These are phyloP conservation scores for Anabas testudineus DNA, from an alignment of 2,797 vertebrate genomes.

Conservation along the genomic window DNA sequence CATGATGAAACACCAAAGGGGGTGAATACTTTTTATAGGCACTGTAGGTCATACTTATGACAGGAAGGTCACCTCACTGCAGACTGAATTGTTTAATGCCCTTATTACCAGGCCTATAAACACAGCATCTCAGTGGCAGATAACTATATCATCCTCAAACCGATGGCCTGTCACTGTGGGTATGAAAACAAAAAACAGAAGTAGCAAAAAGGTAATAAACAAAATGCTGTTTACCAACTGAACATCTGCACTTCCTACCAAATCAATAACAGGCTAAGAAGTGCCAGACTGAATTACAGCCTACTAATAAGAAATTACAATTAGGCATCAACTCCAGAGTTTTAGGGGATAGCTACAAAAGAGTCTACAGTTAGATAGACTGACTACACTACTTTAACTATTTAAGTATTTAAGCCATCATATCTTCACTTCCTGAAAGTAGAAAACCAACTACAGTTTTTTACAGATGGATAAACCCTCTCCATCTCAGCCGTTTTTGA, in stretches of 20 bases:
- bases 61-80: conserved; percentile 56
- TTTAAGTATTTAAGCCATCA: too few species aligned
- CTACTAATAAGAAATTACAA: conserved; percentile 36
- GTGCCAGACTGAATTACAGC: conserved; percentile 2
- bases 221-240: conserved; percentile 14
- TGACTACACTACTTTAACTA: too few species aligned
- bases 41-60: conserved; percentile 47
- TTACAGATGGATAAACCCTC: conserved; percentile 15
- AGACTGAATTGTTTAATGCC: conserved; percentile 69
- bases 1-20: too few species aligned
- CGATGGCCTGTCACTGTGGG: conserved; percentile 56
- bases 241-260: conserved; percentile 19
- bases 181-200: conserved; percentile 37
- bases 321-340: too few species aligned
- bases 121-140: conserved; percentile 42
- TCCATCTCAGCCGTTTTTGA: conserved; percentile 18
- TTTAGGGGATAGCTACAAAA: too few species aligned
- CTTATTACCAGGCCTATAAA: conserved; percentile 59
- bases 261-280: conserved; percentile 50
- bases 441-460: not conserved
- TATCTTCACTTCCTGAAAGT: too few species aligned
- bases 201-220: conserved; percentile 54
- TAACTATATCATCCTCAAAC: conserved; percentile 53
- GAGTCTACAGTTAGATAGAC: too few species aligned
- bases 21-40: too few species aligned